These are phyloP conservation scores for Trialeurodes vaporariorum DNA, from an alignment of 1,140 invertebrate genomes.

Conservation along the genomic window DNA sequence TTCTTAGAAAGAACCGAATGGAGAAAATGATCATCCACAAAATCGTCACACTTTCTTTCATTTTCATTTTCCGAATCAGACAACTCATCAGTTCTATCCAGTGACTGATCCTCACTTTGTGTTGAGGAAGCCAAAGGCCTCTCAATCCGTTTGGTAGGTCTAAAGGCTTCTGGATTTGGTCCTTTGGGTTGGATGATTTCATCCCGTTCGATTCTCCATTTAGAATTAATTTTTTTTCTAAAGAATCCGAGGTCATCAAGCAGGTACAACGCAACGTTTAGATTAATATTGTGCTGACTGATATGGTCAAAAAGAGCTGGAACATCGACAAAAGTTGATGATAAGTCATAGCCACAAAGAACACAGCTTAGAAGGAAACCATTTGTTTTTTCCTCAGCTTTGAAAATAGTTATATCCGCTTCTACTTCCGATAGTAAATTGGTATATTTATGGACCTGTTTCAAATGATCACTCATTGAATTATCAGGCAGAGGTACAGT, in stretches of 20 bases:
- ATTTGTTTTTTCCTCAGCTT: background rate
- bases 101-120: too few species aligned
- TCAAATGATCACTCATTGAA: background rate
- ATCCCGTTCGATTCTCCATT: background rate
- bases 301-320: background rate
- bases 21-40: background rate
- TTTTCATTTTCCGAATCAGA: background rate
- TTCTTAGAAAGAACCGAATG: background rate
- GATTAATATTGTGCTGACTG: background rate
- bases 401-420: background rate
- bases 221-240: background rate
- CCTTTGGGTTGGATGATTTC: too few species aligned
- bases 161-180: too few species aligned
- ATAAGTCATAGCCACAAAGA: background rate
- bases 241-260: background rate
- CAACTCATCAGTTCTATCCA: too few species aligned
- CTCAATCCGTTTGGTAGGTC: too few species aligned
- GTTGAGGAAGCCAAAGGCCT: too few species aligned
- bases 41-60: background rate
- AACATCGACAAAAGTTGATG: background rate
- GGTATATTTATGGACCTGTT: background rate
- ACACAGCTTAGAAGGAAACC: background rate
- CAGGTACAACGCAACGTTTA: background rate
- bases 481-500: background rate
- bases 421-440: background rate